Base-by-base conservation (phyloP, 2,888 invertebrate species). In the Merodon equestris region DNA sequence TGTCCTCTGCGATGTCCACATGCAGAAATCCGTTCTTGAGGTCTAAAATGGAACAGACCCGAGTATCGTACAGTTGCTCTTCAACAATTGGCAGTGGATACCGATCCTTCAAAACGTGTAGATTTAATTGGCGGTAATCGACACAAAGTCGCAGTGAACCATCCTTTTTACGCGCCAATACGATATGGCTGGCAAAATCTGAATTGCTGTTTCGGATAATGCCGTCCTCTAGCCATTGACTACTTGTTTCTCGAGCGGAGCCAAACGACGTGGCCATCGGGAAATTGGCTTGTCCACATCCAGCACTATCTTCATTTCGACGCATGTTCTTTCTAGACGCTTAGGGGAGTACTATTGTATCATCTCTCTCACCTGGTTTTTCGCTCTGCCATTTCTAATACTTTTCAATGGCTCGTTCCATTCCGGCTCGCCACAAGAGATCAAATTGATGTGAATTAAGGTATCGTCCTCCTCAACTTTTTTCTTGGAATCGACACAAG, bases 281-380 rank as follows among this genome's bases (percentile, higher is more conserved):
- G 58, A 53, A 57, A 68, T 58, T 10, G 51, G 36, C 9, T 51
- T 68, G 44, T 60, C 53, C n/a, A 58, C 36, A 19, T 68, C 48
- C 36, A 48, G 48, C 12, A 48, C 38, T 9, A 54, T 44, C 54
- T 64, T 64, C 54, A 64, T 54, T 19, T 17, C 10, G 4, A 36
- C 53, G 27, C 56, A 47, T 2, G 42, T 54, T 53, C 13, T 54
- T 56, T 67, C 57, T 34, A 34, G 42, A 13, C 42, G 19, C 45
- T 70, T 89, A 87, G 0, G 88, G 82, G 72, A 87, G 88, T 77
- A 71, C 36, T 54, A 10, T n/a, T 18, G 51, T 38, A 64, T 64
- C 34, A 38, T 64, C 9, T 63, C 50, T 44, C 51, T 44, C 1
- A 63, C 53, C 10, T 63, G 14, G 0, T 14, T 1, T 27, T 51